Evolutionary conservation across 1,140 invertebrate genomes (phyloP), one percentile per base, ranked within the genome.

Genomic region (Manduca sexta): DNA sequence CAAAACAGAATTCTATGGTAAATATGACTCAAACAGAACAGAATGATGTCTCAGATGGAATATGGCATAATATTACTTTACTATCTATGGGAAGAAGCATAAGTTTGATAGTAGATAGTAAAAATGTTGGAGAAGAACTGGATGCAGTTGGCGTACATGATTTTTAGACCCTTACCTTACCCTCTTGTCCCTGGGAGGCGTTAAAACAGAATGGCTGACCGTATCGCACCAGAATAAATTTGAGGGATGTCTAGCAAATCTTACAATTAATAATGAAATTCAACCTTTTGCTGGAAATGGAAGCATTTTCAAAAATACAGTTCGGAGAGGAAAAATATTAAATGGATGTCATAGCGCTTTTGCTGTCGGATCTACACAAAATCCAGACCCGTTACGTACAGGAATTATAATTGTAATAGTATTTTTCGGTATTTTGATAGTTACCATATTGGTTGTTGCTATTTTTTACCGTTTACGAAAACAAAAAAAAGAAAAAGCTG

Each of bases 371-470:
- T 89, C 92, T 4, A 90, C 92, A 0, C 90, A 93, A 46, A 91
- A 92, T 1, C 91, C 95, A 3, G 94, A 96, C 87, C 95, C 95
- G 1, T 81, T 97, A 0, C 95, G 93, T 62, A 95, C 97, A 34
- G 95, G 96, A 21, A 93, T 97, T 29, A 96, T 95, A 1, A 85
- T 98, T 15, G 95, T 98, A 0, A 96, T 98, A 37, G 93, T 97
- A 2, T 98, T 98, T 84, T 97, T 98, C 66, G 91, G 96, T 2
- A 94, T 96, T 38, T 84, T 97, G 7, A 88, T 97, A 13, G 91
- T 97, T 5, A 95, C 95, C 1, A 96, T 97, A 49, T 86, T 96
- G 16, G 92, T 95, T 4, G 96, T 94, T 40, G 97, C 97, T 71
- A 88, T 97, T 2, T 94, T 97, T 6, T 97, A n/a, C n/a, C n/a